Percentiles rank a stretch among this genome's conserved stretches.
These are phyloP conservation scores for Helogale parvula DNA, from an alignment of 2,113 vertebrate species.

Conservation along the genomic window DNA sequence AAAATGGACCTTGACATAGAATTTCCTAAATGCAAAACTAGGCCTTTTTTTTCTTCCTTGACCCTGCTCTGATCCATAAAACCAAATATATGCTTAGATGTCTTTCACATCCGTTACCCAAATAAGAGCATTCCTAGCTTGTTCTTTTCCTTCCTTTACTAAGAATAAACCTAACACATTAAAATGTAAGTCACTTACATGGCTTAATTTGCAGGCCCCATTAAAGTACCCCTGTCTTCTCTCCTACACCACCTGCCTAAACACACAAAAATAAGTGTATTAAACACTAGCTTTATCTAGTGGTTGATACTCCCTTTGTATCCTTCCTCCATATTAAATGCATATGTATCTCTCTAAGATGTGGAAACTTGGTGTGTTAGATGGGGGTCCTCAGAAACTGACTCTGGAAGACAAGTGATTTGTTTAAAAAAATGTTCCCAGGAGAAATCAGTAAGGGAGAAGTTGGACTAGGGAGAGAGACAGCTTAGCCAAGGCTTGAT, in stretches of 20 bases:
- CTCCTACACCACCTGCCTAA: not conserved
- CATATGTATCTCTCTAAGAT: not conserved
- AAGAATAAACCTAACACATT: not conserved
- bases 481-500: not conserved
- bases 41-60: not conserved
- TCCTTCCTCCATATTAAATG: not conserved
- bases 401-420: not conserved
- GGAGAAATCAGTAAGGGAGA: not conserved
- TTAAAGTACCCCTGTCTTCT: not conserved
- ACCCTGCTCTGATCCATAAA: not conserved
- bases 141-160: constrained; percentile 18
- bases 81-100: not conserved
- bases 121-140: not conserved
- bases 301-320: not conserved
- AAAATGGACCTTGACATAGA: not conserved
- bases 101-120: not conserved
- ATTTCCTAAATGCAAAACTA: not conserved
- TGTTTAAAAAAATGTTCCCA: constrained; percentile 1
- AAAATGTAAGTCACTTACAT: not conserved
- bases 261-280: not conserved
- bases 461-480: not conserved
- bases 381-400: not conserved
- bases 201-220: not conserved
- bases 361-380: not conserved
- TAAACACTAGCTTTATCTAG: not conserved